Conservation (phyloP, 2,888 invertebrate species). For the Odontothrips loti region DNA sequence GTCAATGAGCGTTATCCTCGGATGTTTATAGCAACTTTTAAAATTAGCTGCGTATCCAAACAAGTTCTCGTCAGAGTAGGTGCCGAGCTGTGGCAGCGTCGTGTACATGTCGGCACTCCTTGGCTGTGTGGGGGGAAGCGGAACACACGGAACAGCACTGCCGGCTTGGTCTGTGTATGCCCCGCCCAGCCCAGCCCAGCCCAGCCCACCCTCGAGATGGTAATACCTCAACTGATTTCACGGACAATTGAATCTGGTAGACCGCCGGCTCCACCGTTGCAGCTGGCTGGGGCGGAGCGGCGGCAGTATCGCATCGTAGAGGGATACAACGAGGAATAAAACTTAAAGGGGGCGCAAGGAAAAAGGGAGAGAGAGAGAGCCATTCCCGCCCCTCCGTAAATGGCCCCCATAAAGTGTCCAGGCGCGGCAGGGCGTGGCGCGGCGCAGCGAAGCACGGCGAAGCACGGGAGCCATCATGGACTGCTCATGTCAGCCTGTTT, state of each 20-base stretch:
- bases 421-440: background rate
- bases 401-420: conserved; percentile 3
- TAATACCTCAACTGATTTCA: conserved; percentile 26
- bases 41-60: no score
- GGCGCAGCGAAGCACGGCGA: background rate
- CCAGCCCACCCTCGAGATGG: background rate
- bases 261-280: background rate
- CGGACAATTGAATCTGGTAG: conserved; percentile 17
- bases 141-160: no score
- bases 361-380: background rate
- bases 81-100: no score
- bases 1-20: no score
- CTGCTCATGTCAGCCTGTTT: background rate
- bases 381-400: background rate
- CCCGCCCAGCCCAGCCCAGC: background rate
- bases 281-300: background rate
- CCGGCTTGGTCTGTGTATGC: background rate
- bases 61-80: no score
- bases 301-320: background rate
- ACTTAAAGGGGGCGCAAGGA: background rate
- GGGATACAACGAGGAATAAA: background rate
- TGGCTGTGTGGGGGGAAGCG: background rate
- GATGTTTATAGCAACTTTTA: no score
- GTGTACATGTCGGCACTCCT: background rate
- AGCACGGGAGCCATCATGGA: background rate